Evolutionary conservation across 2,113 vertebrate genomes (phyloP), one percentile per base, ranked within the genome.

Genomic region (Circaetus cinerascens): DNA sequence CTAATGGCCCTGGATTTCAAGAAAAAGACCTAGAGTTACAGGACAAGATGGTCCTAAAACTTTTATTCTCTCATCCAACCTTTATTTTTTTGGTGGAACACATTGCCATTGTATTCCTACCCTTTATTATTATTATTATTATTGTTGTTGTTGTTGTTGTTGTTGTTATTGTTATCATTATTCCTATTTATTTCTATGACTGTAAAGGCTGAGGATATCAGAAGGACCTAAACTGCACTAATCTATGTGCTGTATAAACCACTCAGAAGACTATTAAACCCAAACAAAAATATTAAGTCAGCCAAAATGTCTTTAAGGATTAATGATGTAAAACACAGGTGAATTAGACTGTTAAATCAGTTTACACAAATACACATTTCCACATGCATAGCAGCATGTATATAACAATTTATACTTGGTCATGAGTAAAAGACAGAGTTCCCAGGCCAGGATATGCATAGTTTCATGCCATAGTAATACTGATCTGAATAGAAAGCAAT

Each of bases 401-500:
- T 77, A 17, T 26, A 63, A 64, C 17, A 88, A 14, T 26, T 84
- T 74, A 64, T 46, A 64, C 13, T 72, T 59, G 38, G 8, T 30
- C 4, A 9, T 29, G 26, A 88, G 50, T 50, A 90, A 77, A 87
- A 87, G 48, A 32, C 53, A 8, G 3, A 60, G 53, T 40, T 91
- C 43, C 34, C 51, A 36, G 56, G 56, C 55, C 40, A 94, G 41
- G 73, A 72, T 82, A 60, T 45, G 62, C 89, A 95, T 95, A 95
- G 86, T 82, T 94, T 87, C 50, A 36, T 76, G 57, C 57, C 48
- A 57, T 13, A 62, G 94, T 96, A 95, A 97, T 78, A 29, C 51
- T 53, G 86, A 76, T 46, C 77, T 81, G 76, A 97, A 94, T 93
- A 96, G 95, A 97, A 95, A 93, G 71, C 17, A 73, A 69, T 82